These are phyloP conservation scores for Agrotis clavis DNA, from an alignment of 2,888 invertebrate species.

Conservation along the genomic window DNA sequence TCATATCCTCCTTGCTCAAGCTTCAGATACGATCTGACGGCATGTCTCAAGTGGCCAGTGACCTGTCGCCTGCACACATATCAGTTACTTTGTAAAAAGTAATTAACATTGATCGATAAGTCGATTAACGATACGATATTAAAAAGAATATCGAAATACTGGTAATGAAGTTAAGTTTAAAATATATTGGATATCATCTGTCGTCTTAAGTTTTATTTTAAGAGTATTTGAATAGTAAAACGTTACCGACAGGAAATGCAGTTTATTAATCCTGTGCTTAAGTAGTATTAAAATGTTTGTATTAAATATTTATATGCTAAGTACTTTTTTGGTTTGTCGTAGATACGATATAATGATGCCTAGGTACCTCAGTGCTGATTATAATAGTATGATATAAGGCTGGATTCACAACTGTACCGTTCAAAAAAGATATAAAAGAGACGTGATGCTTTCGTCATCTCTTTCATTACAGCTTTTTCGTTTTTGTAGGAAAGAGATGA, in stretches of 20 bases:
- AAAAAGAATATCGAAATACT: conserved; percentile 37
- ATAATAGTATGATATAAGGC: too few species aligned
- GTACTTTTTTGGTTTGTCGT: conserved; percentile 1
- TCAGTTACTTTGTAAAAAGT: conserved; percentile 66
- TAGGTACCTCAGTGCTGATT: background rate
- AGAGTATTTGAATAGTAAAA: conserved; percentile 26
- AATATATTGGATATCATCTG: conserved; percentile 43
- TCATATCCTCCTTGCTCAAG: conserved; percentile 79
- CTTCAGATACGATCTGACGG: conserved; percentile 81
- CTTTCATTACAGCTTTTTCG: conserved; percentile 18
- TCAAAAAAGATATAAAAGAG: conserved; percentile 12
- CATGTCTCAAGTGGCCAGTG: conserved; percentile 81
- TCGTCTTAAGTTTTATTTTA: conserved; percentile 42
- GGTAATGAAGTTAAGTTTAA: conserved; percentile 60
- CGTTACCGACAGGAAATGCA: conserved; percentile 42
- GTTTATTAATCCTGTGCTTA: conserved; percentile 14
- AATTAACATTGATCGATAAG: conserved; percentile 67
- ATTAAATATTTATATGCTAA: conserved; percentile 19
- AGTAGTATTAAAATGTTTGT: background rate
- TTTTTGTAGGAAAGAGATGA: conserved; percentile 16
- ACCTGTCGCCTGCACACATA: conserved; percentile 73
- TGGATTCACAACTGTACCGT: background rate
- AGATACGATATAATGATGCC: background rate
- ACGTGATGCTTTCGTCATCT: conserved; percentile 1
- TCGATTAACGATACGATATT: conserved; percentile 46